These are phyloP conservation scores for Beroe ovata DNA, from an alignment of 37 sponge, comb jelly and placozoan species.

Conservation along the genomic window DNA sequence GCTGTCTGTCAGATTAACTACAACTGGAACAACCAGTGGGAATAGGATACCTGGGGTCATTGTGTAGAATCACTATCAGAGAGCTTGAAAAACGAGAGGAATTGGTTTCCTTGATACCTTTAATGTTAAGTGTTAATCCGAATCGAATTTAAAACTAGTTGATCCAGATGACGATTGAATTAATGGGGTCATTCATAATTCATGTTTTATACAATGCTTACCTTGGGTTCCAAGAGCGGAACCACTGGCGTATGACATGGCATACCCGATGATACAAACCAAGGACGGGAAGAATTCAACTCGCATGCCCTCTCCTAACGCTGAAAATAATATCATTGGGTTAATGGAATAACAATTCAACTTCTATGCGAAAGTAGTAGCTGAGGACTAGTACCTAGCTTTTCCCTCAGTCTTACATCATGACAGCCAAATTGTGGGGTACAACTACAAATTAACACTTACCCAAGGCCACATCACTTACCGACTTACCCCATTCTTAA, in stretches of 20 bases:
- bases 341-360: too few relatives aligned
- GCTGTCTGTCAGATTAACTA: background rate
- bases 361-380: too few relatives aligned
- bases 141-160: too few relatives aligned
- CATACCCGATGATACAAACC: conserved; percentile 29
- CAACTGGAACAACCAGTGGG: conserved; percentile 34
- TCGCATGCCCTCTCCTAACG: background rate
- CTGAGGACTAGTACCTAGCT: too few relatives aligned
- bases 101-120: too few relatives aligned
- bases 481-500: background rate
- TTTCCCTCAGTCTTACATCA: too few relatives aligned
- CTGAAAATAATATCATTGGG: conserved; percentile 39
- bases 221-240: conserved; percentile 53
- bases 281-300: conserved; percentile 23
- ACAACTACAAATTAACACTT: background rate
- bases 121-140: too few relatives aligned
- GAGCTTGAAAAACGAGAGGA: background rate
- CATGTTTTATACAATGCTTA: too few relatives aligned
- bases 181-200: too few relatives aligned
- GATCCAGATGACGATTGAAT: too few relatives aligned
- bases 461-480: too few relatives aligned
- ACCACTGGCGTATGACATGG: conserved; percentile 46
- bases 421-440: too few relatives aligned
- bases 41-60: conserved; percentile 15
- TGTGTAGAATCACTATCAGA: background rate